Conservation (phyloP, 2,888 invertebrate genomes). For the Dasysyrphus tricinctus region DNA sequence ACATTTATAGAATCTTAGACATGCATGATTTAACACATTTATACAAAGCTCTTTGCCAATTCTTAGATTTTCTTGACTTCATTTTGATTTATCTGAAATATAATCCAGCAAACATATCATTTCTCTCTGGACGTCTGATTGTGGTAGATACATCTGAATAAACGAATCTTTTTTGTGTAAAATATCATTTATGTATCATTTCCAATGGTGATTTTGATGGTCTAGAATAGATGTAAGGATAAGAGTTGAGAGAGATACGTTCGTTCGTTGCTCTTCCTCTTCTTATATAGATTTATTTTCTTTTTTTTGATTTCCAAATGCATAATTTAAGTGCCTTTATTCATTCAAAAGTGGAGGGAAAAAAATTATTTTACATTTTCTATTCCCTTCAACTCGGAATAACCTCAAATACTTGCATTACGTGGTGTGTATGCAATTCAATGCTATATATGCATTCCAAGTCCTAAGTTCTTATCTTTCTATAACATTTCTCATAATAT, state of each 20-base stretch:
- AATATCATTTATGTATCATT: slow-evolving; percentile 25
- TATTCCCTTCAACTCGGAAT: not conserved
- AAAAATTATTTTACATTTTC: not conserved
- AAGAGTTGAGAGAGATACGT: not conserved
- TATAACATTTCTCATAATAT: not conserved
- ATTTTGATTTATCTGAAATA: slow-evolving; percentile 40
- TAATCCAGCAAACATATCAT: slow-evolving; percentile 54
- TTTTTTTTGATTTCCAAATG: slow-evolving; percentile 7
- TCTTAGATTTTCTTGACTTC: slow-evolving; percentile 29
- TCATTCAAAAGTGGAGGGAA: not conserved
- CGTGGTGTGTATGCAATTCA: slow-evolving; percentile 5
- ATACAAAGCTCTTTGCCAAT: slow-evolving; percentile 48
- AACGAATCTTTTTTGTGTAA: slow-evolving; percentile 24
- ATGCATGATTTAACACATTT: slow-evolving; percentile 40
- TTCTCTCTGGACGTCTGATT: slow-evolving; percentile 45
- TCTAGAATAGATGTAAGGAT: not conserved
- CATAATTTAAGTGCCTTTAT: slow-evolving; percentile 41
- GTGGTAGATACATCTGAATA: slow-evolving; percentile 16
- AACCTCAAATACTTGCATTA: slow-evolving; percentile 25
- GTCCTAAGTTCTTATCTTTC: not conserved
- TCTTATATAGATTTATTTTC: not conserved
- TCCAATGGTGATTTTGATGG: not conserved
- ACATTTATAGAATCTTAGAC: slow-evolving; percentile 1
- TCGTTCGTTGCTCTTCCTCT: slow-evolving; percentile 1
- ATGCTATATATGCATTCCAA: not conserved